Conservation (phyloP, 1,140 invertebrate genomes). For the Cherax quadricarinatus region DNA sequence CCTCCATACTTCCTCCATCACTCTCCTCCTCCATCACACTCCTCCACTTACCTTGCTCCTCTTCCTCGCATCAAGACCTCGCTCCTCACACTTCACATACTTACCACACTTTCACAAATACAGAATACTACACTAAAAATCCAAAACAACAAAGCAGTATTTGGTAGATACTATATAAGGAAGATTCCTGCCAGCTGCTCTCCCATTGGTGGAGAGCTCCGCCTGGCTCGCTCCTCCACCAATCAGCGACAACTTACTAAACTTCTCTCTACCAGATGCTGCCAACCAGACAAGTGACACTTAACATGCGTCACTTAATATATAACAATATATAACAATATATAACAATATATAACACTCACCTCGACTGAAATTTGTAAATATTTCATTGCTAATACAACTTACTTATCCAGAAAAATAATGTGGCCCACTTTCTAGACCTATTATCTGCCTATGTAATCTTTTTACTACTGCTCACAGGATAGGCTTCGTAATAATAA, state of each 20-base stretch:
- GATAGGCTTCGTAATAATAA: no score
- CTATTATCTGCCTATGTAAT: no score
- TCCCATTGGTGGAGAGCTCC: constrained; percentile 7
- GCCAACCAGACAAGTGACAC: background rate
- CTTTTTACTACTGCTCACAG: no score
- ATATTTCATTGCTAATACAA: no score
- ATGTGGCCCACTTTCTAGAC: no score
- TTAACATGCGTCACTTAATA: background rate
- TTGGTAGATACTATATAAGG: constrained; percentile 25
- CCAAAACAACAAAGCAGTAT: constrained; percentile 49
- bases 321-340: background rate
- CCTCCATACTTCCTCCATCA: no score
- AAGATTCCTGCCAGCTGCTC: constrained; percentile 13
- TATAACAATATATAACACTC: no score
- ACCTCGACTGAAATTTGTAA: no score
- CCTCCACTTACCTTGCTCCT: no score
- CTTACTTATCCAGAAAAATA: no score
- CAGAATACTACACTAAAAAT: constrained; percentile 44
- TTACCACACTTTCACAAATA: constrained; percentile 41
- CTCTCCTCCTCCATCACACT: no score
- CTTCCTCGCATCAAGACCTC: no score
- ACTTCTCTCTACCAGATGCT: constrained; percentile 12
- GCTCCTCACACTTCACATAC: background rate
- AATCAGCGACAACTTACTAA: background rate
- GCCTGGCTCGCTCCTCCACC: background rate